Evolutionary conservation across 1,140 invertebrate genomes (phyloP).

Genomic region (Lepidostoma basale): DNA sequence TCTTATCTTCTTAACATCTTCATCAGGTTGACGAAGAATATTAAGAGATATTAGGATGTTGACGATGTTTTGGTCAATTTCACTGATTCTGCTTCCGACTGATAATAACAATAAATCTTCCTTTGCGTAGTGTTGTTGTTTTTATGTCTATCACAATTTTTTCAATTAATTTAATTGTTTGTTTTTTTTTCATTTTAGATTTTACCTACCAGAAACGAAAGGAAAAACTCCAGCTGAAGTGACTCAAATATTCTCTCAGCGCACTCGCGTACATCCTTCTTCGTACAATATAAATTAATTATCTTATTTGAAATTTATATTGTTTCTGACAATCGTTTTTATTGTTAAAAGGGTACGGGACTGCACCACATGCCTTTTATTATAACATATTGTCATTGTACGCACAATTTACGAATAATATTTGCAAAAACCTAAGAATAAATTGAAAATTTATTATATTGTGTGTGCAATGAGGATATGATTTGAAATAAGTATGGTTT

Average conservation of each 20-base stretch:
- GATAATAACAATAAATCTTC: not conserved
- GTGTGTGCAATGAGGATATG: too few species aligned
- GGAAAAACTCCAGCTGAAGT: slow-evolving; percentile 68
- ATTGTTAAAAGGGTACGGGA: too few species aligned
- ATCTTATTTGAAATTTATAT: too few species aligned
- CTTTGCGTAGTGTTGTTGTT: not conserved
- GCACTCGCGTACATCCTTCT: not conserved
- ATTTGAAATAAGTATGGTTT: too few species aligned
- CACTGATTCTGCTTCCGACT: not conserved
- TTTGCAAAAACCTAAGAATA: too few species aligned
- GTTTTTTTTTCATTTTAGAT: slow-evolving; percentile 58
- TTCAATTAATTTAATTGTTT: slow-evolving; percentile 25
- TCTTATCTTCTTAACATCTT: too few species aligned
- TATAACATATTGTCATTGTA: too few species aligned
- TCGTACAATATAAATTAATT: not conserved
- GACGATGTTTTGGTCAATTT: not conserved
- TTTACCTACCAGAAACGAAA: slow-evolving; percentile 75
- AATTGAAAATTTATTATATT: too few species aligned
- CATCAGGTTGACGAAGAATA: too few species aligned
- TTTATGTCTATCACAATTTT: not conserved
- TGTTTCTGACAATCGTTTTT: too few species aligned
- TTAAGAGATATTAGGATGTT: not conserved
- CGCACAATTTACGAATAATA: too few species aligned
- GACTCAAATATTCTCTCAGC: slow-evolving; percentile 45
- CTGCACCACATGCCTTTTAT: too few species aligned